Evolutionary conservation across 2,888 invertebrate species (phyloP).

Genomic region (Machimus rusticus): DNA sequence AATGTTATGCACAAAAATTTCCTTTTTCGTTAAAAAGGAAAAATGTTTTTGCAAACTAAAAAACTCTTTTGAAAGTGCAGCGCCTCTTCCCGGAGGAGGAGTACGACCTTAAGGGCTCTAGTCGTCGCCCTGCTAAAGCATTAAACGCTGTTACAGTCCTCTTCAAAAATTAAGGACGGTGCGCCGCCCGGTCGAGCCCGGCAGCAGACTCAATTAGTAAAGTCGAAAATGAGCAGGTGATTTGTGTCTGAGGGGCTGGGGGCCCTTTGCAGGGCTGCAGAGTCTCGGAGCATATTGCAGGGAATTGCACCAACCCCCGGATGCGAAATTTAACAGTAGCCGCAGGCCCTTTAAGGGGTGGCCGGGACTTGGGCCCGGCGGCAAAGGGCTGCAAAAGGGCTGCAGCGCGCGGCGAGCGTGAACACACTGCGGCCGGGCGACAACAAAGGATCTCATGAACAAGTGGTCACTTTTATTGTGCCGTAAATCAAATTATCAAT

Average conservation of each 20-base stretch:
- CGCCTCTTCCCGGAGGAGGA: background rate
- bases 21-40: background rate
- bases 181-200: background rate
- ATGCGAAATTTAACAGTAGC: background rate
- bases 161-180: background rate
- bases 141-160: background rate
- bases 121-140: background rate
- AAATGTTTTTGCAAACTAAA: background rate
- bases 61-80: background rate
- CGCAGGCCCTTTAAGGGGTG: background rate
- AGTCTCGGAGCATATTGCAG: background rate
- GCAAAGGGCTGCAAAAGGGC: background rate
- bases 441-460: conserved; percentile 35
- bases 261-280: background rate
- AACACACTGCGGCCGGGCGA: background rate
- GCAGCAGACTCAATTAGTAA: background rate
- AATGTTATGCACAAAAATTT: background rate
- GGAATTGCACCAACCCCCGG: background rate
- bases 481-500: conserved; percentile 37
- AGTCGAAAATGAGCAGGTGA: background rate
- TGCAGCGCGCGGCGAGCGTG: background rate
- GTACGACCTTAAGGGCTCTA: background rate
- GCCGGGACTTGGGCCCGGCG: background rate
- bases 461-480: conserved; percentile 40
- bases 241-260: background rate